Percentiles rank a stretch among this genome's conserved stretches.
These are phyloP conservation scores for Tiliqua scincoides DNA, from an alignment of 2,113 vertebrate genomes.

Conservation along the genomic window DNA sequence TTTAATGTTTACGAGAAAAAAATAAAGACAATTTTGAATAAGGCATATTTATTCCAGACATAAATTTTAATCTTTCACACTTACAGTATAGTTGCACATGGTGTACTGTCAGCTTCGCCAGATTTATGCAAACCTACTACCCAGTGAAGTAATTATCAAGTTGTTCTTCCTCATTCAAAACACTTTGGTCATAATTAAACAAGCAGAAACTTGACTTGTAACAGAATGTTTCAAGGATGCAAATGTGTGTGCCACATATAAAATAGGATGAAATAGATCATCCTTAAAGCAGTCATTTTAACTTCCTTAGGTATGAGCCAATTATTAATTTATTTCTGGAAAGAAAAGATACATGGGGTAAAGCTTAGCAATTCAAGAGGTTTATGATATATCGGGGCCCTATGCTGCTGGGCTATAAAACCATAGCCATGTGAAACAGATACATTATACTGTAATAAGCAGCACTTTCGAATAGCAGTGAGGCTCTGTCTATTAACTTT, in stretches of 20 bases:
- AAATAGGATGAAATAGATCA: conserved; percentile 19
- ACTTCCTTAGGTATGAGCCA: conserved; percentile 2
- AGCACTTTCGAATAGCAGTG: not conserved
- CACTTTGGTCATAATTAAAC: conserved; percentile 38
- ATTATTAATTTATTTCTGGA: not conserved
- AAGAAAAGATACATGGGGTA: not conserved
- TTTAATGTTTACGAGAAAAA: conserved; percentile 27
- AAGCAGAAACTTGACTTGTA: conserved; percentile 42
- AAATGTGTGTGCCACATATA: not conserved
- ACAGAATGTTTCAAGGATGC: conserved; percentile 36
- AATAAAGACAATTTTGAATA: conserved; percentile 49
- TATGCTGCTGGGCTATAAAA: not conserved
- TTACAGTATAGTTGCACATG: conserved; percentile 23
- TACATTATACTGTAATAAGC: not conserved
- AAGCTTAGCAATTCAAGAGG: conserved; percentile 3
- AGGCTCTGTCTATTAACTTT: conserved; percentile 18
- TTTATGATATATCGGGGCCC: not conserved
- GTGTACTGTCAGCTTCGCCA: conserved; percentile 22
- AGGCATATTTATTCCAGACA: conserved; percentile 38
- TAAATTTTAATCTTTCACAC: conserved; percentile 41
- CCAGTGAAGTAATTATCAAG: conserved; percentile 50
- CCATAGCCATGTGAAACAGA: conserved; percentile 3
- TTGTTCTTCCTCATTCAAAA: conserved; percentile 17
- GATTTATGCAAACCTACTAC: conserved; percentile 28
- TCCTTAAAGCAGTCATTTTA: not conserved